These are phyloP conservation scores for Ceratotherium simum DNA, from an alignment of 2,113 vertebrate species.

Conservation along the genomic window DNA sequence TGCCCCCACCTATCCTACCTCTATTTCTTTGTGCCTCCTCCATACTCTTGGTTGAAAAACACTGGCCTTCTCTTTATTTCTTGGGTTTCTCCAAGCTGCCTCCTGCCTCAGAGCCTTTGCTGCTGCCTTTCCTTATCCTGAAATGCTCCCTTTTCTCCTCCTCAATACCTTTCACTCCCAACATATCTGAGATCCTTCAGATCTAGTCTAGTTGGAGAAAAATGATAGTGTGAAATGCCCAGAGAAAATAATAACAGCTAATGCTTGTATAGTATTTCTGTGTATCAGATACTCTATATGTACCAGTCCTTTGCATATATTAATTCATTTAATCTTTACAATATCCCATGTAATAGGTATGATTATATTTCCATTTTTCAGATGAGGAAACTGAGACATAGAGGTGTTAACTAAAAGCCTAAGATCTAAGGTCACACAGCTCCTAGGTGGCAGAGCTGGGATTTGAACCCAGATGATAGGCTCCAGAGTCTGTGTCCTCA, in stretches of 20 bases:
- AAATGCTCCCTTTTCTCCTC: neutral
- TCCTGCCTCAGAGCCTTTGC: neutral
- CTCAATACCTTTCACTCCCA: neutral
- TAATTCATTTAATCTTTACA: neutral
- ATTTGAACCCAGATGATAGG: neutral
- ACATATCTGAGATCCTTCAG: neutral
- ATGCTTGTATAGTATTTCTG: neutral
- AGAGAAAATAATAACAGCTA: neutral
- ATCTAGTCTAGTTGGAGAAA: neutral
- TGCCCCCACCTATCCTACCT: neutral
- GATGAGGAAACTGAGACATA: neutral
- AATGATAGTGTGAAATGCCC: neutral
- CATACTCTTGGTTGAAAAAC: neutral
- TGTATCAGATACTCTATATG: neutral
- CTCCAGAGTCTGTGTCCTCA: neutral
- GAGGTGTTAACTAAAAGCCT: neutral
- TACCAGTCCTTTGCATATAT: neutral
- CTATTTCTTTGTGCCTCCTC: neutral
- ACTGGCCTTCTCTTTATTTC: neutral
- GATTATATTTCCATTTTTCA: neutral
- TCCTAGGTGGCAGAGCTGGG: neutral
- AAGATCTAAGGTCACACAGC: neutral
- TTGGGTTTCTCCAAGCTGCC: neutral
- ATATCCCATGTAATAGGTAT: neutral
- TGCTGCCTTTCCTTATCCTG: neutral